Base-by-base conservation (phyloP, 2,113 vertebrate genomes). In the Alexandromys fortis region DNA sequence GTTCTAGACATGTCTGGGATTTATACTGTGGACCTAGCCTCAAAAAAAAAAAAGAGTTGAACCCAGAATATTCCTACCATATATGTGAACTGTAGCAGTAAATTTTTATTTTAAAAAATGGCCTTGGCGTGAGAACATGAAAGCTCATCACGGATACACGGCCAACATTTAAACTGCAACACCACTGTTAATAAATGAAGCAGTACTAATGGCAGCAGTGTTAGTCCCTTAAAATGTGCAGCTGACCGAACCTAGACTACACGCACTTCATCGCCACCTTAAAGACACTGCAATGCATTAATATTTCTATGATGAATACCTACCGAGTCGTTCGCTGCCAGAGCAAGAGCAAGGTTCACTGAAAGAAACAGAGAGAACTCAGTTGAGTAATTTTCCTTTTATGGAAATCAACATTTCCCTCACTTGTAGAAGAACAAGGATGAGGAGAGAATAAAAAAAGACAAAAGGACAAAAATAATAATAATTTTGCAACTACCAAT, bases 291-390 rank as follows among this genome's bases (percentile, higher is more conserved):
- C 52, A 96, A 83, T 68, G 55, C 81, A 83, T 70, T 90, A 92
- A 52, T 65, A 83, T 86, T 93, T 70, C n/a, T 89, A 83, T 95
- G 81, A 97, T 89, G 94, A 98, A 96, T 19, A 99, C 99, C 98
- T 99, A 99, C 99, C 98, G 97, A 97, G 97, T 99, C 98, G 91
- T 99, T 99, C 58, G 99, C 98, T 98, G 99, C 98, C 38, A 99
- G 92, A 93, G 98, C 99, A 0, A 99, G 99, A 90, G 99, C 99
- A 97, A 99, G 92, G 97, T 99, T 99, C 83, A 99, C 99, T 99
- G 98, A 85, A 98, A 98, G 96, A 97, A 97, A 98, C 12, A 70
- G 97, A 96, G 63, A 96, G 38, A 0, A 96, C 92, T 42, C 95
- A 42, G 81, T 68, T 92, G 81, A 97, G 96, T 98, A 94, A 12